A percentile compares a stretch with the other conserved stretches of the same genome.
Evolutionary conservation across 2,888 invertebrate species (phyloP).

Genomic region (Trissolcus brochymenae): DNA sequence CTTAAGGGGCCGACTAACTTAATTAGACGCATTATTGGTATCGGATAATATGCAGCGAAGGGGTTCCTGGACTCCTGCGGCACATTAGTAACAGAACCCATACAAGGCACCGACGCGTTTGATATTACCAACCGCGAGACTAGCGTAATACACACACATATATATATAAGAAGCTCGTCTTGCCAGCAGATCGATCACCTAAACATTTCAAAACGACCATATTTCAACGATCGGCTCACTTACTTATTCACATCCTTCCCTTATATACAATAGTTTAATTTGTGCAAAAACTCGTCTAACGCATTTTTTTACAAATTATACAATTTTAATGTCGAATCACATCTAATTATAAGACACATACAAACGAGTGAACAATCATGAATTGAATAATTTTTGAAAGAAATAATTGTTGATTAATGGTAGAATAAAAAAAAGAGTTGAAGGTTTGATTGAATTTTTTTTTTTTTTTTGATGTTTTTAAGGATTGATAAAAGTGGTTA

Average conservation of each 20-base stretch:
- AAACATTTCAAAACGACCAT: slow-evolving; percentile 45
- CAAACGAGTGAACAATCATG: too few species aligned
- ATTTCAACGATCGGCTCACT: slow-evolving; percentile 39
- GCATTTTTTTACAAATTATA: too few species aligned
- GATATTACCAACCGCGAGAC: slow-evolving; percentile 74
- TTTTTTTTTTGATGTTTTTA: too few species aligned
- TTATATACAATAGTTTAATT: background rate
- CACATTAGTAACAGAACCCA: slow-evolving; percentile 76
- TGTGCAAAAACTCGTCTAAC: too few species aligned
- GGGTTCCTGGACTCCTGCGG: slow-evolving; percentile 70
- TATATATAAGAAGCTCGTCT: slow-evolving; percentile 51
- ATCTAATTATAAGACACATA: too few species aligned
- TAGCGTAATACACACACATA: slow-evolving; percentile 44
- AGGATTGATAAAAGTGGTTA: too few species aligned
- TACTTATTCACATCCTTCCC: background rate
- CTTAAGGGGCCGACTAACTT: slow-evolving; percentile 73
- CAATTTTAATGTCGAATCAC: too few species aligned
- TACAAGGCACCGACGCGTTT: slow-evolving; percentile 74
- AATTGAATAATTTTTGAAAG: too few species aligned
- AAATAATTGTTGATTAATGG: too few species aligned
- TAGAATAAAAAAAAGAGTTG: too few species aligned
- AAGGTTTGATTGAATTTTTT: too few species aligned
- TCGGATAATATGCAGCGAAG: slow-evolving; percentile 76
- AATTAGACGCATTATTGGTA: slow-evolving; percentile 77
- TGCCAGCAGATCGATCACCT: slow-evolving; percentile 57